A percentile compares a stretch with the other conserved stretches of the same genome.
phyloP scores from a whole-genome alignment of 1,140 invertebrate genomes.

The Meloidogyne exigua region DNA sequence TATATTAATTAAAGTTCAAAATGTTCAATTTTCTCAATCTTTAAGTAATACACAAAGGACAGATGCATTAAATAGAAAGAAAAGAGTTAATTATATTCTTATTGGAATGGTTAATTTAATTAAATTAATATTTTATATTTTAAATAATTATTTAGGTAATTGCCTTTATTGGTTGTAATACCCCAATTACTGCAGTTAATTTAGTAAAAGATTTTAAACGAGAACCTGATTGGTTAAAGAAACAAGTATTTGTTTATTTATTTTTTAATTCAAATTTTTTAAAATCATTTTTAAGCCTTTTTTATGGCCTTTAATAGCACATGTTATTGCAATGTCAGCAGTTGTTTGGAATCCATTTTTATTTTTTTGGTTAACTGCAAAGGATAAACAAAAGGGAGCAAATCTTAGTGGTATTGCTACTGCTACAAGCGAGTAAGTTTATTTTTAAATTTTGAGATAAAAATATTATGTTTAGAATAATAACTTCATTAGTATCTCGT shows the following conservation, averaged over 20 bases:
- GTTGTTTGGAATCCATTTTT: slow-evolving; percentile 62
- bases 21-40: slow-evolving; percentile 56
- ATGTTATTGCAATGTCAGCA: slow-evolving; percentile 60
- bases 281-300: slow-evolving; percentile 57
- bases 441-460: too few species aligned
- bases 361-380: slow-evolving; percentile 63
- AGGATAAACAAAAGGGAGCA: slow-evolving; percentile 52
- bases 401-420: slow-evolving; percentile 54
- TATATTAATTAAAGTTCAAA: slow-evolving; percentile 36
- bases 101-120: slow-evolving; percentile 54
- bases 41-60: slow-evolving; percentile 53
- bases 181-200: slow-evolving; percentile 57
- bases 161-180: slow-evolving; percentile 58
- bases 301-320: slow-evolving; percentile 58
- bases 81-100: slow-evolving; percentile 61
- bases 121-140: background rate
- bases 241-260: slow-evolving; percentile 12
- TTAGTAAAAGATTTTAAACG: slow-evolving; percentile 60
- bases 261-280: background rate
- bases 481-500: slow-evolving; percentile 48
- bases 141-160: background rate
- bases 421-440: slow-evolving; percentile 46
- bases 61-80: slow-evolving; percentile 58
- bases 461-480: slow-evolving; percentile 25
- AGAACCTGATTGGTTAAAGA: slow-evolving; percentile 45